These are phyloP conservation scores for Pelodiscus sinensis DNA, from an alignment of 2,113 vertebrate genomes.

Conservation along the genomic window DNA sequence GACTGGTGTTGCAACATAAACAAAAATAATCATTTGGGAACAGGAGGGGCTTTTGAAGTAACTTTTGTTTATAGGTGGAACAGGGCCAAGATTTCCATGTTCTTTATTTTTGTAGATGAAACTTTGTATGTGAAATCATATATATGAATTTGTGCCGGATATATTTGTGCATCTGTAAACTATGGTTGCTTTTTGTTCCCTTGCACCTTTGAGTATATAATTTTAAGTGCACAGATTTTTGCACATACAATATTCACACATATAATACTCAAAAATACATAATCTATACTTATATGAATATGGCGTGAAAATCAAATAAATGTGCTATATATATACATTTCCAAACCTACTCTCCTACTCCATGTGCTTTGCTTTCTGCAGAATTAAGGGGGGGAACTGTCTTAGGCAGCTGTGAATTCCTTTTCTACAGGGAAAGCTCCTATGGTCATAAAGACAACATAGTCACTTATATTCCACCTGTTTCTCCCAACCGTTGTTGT, in stretches of 20 bases:
- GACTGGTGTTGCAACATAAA: not conserved
- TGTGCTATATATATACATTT: not conserved
- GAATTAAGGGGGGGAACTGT: not conserved
- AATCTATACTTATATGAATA: not conserved
- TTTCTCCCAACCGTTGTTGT: not conserved
- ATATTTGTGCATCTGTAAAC: not conserved
- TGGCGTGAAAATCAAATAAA: not conserved
- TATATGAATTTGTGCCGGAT: not conserved
- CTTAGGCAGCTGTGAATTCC: not conserved
- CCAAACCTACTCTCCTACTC: not conserved
- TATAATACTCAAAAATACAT: too few relatives aligned
- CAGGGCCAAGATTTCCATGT: not conserved
- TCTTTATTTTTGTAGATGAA: not conserved
- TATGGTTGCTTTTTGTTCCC: not conserved
- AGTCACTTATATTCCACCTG: not conserved
- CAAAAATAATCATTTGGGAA: not conserved
- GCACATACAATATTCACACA: not conserved
- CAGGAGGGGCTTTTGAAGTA: not conserved
- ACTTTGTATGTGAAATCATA: not conserved
- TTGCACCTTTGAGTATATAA: not conserved
- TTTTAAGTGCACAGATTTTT: not conserved
- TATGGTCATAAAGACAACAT: not conserved
- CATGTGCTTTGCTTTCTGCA: not conserved
- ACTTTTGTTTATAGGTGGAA: not conserved
- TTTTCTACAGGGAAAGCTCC: not conserved